Conservation (phyloP, 2,888 invertebrate species). For the Acleris literana region DNA sequence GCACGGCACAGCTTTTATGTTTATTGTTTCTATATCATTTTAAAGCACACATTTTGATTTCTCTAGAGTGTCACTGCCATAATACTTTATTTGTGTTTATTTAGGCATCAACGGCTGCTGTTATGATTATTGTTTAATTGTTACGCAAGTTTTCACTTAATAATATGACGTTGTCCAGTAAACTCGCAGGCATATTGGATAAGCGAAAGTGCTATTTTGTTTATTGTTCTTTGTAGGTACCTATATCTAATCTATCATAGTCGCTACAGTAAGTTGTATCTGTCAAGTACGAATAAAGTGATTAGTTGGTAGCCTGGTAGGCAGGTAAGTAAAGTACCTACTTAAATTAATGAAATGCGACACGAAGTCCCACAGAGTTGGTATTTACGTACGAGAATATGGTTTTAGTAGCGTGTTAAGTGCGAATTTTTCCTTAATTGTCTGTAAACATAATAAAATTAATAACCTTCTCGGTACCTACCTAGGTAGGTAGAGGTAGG, state of each 20-base stretch:
- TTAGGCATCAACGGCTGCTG: slow-evolving; percentile 57
- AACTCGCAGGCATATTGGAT: slow-evolving; percentile 10
- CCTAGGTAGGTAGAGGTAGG: too few species aligned
- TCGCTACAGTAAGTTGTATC: neutral
- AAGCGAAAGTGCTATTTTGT: neutral
- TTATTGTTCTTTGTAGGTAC: slow-evolving; percentile 5
- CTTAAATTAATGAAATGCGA: neutral
- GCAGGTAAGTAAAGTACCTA: too few species aligned
- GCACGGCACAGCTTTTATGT: slow-evolving; percentile 76
- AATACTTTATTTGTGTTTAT: slow-evolving; percentile 65
- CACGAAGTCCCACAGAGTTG: neutral
- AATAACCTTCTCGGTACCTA: too few species aligned
- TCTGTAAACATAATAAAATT: too few species aligned
- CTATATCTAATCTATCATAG: slow-evolving; percentile 1
- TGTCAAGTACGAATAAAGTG: too few species aligned
- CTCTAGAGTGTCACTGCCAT: slow-evolving; percentile 78
- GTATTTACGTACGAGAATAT: neutral
- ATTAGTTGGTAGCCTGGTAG: too few species aligned
- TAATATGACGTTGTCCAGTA: slow-evolving; percentile 54
- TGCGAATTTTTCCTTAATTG: too few species aligned
- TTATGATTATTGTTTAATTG: slow-evolving; percentile 60
- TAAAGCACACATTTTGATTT: slow-evolving; percentile 79
- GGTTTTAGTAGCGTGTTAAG: too few species aligned
- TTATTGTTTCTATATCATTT: slow-evolving; percentile 81
- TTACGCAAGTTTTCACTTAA: slow-evolving; percentile 71